Percentiles rank a stretch among this genome's conserved stretches.
These are phyloP conservation scores for Lepidotrigona ventralis DNA, from an alignment of 1,140 invertebrate species.

Conservation along the genomic window DNA sequence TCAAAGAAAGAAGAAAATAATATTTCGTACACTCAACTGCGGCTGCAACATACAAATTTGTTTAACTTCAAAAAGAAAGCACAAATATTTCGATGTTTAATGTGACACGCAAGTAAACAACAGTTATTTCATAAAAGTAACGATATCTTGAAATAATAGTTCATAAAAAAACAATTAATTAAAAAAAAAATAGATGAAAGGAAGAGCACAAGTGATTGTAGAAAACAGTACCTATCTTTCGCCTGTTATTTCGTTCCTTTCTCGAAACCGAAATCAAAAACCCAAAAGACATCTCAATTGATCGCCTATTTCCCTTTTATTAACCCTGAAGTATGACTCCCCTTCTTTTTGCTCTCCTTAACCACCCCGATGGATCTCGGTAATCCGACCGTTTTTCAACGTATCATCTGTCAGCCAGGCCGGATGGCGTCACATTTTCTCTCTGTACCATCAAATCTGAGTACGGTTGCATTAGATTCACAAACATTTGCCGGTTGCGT, in stretches of 20 bases:
- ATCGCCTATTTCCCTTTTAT: constrained; percentile 6
- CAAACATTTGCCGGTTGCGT: constrained; percentile 65
- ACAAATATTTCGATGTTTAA: not conserved
- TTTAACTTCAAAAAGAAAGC: not conserved
- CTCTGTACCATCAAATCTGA: constrained; percentile 61
- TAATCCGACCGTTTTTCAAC: constrained; percentile 30
- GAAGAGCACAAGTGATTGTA: no score
- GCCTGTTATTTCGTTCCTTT: not conserved
- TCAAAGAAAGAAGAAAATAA: no score
- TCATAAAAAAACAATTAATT: not conserved
- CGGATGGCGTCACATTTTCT: constrained; percentile 46
- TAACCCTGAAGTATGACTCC: not conserved
- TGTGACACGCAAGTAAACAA: not conserved
- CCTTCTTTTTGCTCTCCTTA: not conserved
- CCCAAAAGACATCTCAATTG: no score
- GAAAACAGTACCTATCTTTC: not conserved
- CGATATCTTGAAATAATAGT: no score
- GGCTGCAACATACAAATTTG: not conserved
- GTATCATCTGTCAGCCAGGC: constrained; percentile 28
- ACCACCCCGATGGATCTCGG: not conserved
- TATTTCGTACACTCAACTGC: no score
- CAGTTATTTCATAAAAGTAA: not conserved
- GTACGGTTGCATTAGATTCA: constrained; percentile 64
- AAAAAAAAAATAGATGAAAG: not conserved
- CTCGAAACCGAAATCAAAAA: not conserved